Evolutionary conservation across 2,888 invertebrate genomes (phyloP), one percentile per base, ranked within the genome.

Genomic region (Dromius quadrimaculatus): DNA sequence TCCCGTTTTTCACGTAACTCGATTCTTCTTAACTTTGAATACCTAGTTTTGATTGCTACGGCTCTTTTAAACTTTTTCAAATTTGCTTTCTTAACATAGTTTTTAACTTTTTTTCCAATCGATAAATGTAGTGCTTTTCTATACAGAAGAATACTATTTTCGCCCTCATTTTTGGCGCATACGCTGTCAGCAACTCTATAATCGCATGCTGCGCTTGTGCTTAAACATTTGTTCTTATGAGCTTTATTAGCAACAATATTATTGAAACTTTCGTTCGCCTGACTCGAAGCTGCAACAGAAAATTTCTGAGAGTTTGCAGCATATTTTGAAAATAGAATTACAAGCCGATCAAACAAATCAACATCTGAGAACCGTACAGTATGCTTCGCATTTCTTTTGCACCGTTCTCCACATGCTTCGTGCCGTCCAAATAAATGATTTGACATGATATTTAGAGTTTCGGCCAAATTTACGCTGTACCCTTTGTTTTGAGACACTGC

Each of bases 201-300:
- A 69, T 71, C 71, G 13, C 61, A 32, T 9, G 71, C 45, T 28
- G 68, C 71, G 23, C 63, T 63, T 2, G 15, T 4, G 19, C 62
- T 62, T 9, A 69, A 71, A 28, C 62, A 69, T 1, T 11, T 23
- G 69, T 68, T 73, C 65, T 76, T 75, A 13, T 69, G 73, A 28
- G 74, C 73, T 73, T 74, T 74, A 9, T 72, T 65, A 8, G 73
- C 72, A 65, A 76, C 73, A 22, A 75, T 74, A 36, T 62, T 68
- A 65, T 75, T 75, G 15, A 76, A 63, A 41, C 61, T 69, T 73
- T 76, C 76, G 64, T 75, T 76, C 36, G 69, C 70, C 47, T 75
- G 75, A 19, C 72, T 74, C 2, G 73, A 74, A 22, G 74, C 74
- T 32, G 38, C 9, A 38, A 38, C 13, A 3, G 38, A 38, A 38